Evolutionary conservation across 2,888 invertebrate genomes (phyloP).

Genomic region (Blomia tropicalis): DNA sequence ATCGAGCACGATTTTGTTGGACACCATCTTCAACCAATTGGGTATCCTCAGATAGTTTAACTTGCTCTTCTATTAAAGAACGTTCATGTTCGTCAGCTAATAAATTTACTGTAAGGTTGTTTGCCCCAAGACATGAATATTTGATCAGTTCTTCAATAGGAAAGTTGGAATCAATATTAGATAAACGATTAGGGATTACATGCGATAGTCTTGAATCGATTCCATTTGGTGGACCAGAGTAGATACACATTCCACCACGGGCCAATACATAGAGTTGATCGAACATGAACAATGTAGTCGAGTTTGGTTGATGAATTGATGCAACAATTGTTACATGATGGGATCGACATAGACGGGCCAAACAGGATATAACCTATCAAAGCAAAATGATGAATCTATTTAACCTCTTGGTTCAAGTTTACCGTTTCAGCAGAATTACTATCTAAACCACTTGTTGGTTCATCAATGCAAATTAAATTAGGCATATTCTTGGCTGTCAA

Average conservation of each 20-base stretch:
- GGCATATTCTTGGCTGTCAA: slow-evolving; percentile 3
- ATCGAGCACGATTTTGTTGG: slow-evolving; percentile 7
- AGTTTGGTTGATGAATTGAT: slow-evolving; percentile 26
- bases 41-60: neutral
- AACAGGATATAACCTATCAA: neutral
- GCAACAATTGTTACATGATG: slow-evolving; percentile 20
- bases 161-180: neutral
- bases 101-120: slow-evolving; percentile 3
- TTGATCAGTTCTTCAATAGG: slow-evolving; percentile 20
- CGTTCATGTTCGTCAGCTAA: neutral
- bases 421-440: neutral
- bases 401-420: neutral
- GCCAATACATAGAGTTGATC: slow-evolving; percentile 25
- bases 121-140: slow-evolving; percentile 7
- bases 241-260: slow-evolving; percentile 24
- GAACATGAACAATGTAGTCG: slow-evolving; percentile 19
- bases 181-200: neutral
- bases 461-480: slow-evolving; percentile 12
- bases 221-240: slow-evolving; percentile 18
- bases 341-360: neutral
- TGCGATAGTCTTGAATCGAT: neutral
- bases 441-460: slow-evolving; percentile 7
- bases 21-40: slow-evolving; percentile 8
- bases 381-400: neutral
- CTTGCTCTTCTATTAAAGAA: neutral